Evolutionary conservation across 2,888 invertebrate genomes (phyloP), one percentile per base, ranked within the genome.

Genomic region (Antheraea yamamai): DNA sequence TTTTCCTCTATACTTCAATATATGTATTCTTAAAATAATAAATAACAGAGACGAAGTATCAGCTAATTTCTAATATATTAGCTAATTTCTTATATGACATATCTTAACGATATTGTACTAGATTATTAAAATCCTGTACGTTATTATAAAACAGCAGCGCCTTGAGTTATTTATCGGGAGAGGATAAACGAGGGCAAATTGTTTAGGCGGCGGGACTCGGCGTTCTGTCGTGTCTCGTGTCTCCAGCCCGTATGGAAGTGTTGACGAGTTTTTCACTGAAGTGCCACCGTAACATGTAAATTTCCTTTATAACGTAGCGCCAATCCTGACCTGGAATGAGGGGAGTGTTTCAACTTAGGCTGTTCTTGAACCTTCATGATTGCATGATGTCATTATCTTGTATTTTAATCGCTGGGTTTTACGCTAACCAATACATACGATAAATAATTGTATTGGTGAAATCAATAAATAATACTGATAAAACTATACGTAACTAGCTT

Each of bases 261-360:
- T 70, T 39, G 70, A 70, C 70, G 70, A 70, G 70, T 70, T 39
- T 70, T 39, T 39, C 70, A 39, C 70, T 70, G 20, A 39, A 70
- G 39, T 70, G 70, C 39, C 70, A n/a, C 70, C 70, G 70, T 70
- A 70, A 70, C 70, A 70, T 70, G 70, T 39, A 70, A 70, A 70
- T 70, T 70, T 39, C 70, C 26, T 39, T 70, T 70, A 70, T 70
- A 70, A 39, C 70, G 20, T 23, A 39, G 70, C 47, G 47, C 47
- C 47, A 47, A 4, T 39, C 39, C 70, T 70, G 39, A 70, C 39
- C 39, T 39, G 39, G 70, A 39, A n/a, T n/a, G 70, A 18, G 35
- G 39, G 3, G 70, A 70, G 39, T 39, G 64, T 70, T 70, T n/a
- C 20, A 39, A 35, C 18, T 20, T 39, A 70, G 39, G 70, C 20